Evolutionary conservation across 1,140 invertebrate genomes (phyloP).

Genomic region (Brachionus calyciflorus): DNA sequence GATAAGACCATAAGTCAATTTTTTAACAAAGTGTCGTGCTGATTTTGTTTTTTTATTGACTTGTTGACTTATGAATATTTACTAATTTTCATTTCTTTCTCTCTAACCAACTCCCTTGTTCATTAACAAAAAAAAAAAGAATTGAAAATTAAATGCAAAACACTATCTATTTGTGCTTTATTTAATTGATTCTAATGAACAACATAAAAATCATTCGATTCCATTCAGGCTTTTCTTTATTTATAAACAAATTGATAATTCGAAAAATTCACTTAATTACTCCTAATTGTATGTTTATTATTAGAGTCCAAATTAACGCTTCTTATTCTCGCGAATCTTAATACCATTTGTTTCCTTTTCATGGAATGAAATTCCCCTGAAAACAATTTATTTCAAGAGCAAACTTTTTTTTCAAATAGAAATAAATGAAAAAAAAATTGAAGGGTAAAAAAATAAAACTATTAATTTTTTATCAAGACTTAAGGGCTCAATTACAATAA

Average conservation of each 20-base stretch:
- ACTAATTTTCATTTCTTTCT: background rate
- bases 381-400: too few relatives aligned
- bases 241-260: conserved; percentile 41
- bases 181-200: conserved; percentile 37
- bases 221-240: conserved; percentile 9
- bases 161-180: background rate
- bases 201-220: conserved; percentile 11
- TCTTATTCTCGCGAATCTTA: background rate
- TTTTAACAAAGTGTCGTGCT: conserved; percentile 43
- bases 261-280: conserved; percentile 22
- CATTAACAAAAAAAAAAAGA: conserved; percentile 1
- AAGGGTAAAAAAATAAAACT: too few relatives aligned
- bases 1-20: conserved; percentile 42
- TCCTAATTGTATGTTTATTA: conserved; percentile 31
- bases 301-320: conserved; percentile 22
- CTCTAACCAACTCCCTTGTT: too few relatives aligned
- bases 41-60: conserved; percentile 45
- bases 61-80: conserved; percentile 41
- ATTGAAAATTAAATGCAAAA: background rate
- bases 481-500: background rate
- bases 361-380: background rate
- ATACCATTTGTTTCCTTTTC: background rate
- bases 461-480: background rate
- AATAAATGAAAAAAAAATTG: too few relatives aligned
- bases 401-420: too few relatives aligned